Base-by-base conservation (phyloP, 1,140 invertebrate genomes). In the Hyles euphorbiae region DNA sequence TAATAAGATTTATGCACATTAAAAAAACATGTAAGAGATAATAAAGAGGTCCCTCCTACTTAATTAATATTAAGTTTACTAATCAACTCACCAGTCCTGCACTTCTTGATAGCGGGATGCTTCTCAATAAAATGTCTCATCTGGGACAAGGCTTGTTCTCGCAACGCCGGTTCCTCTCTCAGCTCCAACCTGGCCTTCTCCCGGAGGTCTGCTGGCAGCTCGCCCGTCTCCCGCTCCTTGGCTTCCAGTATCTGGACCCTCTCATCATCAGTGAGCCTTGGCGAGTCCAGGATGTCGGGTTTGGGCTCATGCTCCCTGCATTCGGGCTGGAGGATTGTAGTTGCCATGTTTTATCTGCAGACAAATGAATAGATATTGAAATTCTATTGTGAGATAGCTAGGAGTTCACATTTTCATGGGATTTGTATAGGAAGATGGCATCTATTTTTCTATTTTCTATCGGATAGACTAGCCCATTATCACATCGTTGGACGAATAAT, bases 101-200 rank as follows among this genome's bases (percentile, higher is more conserved):
- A 96, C 63, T 91, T 92, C 65, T 92, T 94, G 36, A 96, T 96
- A 8, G 91, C 87, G 0, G 94, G 93, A 89, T 95, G 94, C 75
- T 95, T 95, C 3, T 89, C 77, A 50, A 96, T 95, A 92, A 95
- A 96, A 56, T 95, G 92, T 44, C 94, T 89, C 76, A 96, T 92
- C 74, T 95, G 94, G 32, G 91, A 78, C 63, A 96, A 70, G 0
- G 93, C 90, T 62, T 95, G 93, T 3, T 93, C 90, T n/a, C 94
- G 83, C 5, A 92, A 91, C 0, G 86, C 89, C 5, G 94, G 92
- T 68, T 95, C 94, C 82, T 96, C 95, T 43, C 94, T 88, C 5
- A 96, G 83, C 72, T 96, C 94, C 5, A 91, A 76, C 56, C 92
- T 90, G n/a, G 95, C 95, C 46, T 91, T 86, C 53, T 90, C 88